phyloP scores from a whole-genome alignment of 2,113 vertebrate genomes.

The Calyptommatus sinebrachiatus region DNA sequence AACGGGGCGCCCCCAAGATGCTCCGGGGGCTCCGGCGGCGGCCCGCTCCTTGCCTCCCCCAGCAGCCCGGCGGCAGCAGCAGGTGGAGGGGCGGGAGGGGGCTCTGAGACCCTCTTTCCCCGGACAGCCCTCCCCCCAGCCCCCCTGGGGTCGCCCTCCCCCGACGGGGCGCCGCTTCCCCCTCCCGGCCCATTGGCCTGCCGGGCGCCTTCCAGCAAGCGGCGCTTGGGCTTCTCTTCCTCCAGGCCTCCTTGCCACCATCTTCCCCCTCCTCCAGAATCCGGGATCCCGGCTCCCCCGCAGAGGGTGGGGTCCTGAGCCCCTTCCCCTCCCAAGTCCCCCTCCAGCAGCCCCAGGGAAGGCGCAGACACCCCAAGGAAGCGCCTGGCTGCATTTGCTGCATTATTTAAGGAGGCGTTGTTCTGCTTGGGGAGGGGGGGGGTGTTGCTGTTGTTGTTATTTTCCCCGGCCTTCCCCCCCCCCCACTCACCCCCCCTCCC shows the following conservation, averaged over 20 bases:
- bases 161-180: too few relatives aligned
- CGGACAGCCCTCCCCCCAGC: neutral
- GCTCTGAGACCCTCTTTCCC: conserved; percentile 31
- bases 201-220: conserved; percentile 56
- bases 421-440: too few relatives aligned
- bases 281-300: neutral
- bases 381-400: conserved; percentile 53
- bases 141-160: neutral
- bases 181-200: too few relatives aligned
- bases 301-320: conserved; percentile 57
- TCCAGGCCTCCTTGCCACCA: too few relatives aligned
- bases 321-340: neutral
- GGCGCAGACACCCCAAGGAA: conserved; percentile 58
- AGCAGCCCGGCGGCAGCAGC: conserved; percentile 51
- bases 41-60: conserved; percentile 24
- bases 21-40: conserved; percentile 23
- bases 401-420: conserved; percentile 46
- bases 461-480: conserved; percentile 4
- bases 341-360: conserved; percentile 43
- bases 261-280: conserved; percentile 19
- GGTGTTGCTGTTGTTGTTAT: conserved; percentile 29
- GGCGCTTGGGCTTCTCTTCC: conserved; percentile 46
- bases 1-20: conserved; percentile 47
- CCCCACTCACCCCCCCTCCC: conserved; percentile 37
- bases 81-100: conserved; percentile 47